A percentile compares a stretch with the other conserved stretches of the same genome.
These are phyloP conservation scores for Pachyseris speciosa DNA, from an alignment of 64 coral and sea anemone genomes.

Conservation along the genomic window DNA sequence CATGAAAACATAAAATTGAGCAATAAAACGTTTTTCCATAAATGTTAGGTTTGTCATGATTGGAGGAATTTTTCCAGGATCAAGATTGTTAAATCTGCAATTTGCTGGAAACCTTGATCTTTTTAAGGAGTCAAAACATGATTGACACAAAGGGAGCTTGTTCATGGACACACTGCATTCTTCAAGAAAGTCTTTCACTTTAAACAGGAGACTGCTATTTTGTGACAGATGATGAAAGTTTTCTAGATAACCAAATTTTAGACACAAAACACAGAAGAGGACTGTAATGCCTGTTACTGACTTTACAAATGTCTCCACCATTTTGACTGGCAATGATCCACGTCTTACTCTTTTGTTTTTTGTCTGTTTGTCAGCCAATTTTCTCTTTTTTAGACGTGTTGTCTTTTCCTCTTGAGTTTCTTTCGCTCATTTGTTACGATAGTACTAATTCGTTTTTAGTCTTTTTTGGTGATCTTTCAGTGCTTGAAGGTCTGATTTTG, in stretches of 20 bases:
- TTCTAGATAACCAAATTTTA: neutral
- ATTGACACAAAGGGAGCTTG: neutral
- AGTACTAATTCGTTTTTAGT: too few relatives aligned
- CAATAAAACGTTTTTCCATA: slow-evolving; percentile 52
- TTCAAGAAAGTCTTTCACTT: neutral
- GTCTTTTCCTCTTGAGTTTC: too few relatives aligned
- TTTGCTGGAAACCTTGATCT: too few relatives aligned
- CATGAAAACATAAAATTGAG: slow-evolving; percentile 52
- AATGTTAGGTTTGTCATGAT: slow-evolving; percentile 19
- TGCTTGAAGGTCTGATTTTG: neutral
- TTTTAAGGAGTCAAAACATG: too few relatives aligned
- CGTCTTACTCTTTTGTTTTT: too few relatives aligned
- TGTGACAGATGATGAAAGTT: neutral
- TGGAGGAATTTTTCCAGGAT: slow-evolving; percentile 26
- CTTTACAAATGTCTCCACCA: neutral
- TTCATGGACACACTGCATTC: neutral
- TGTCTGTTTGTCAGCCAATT: too few relatives aligned
- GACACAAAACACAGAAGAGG: neutral
- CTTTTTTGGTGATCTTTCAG: too few relatives aligned
- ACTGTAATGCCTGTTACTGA: neutral
- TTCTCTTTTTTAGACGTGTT: too few relatives aligned
- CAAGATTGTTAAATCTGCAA: slow-evolving; percentile 49
- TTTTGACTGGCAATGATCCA: too few relatives aligned
- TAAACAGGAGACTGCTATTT: neutral
- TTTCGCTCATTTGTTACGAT: too few relatives aligned